Evolutionary conservation across 2,888 invertebrate species (phyloP).

Genomic region (Auanema sp.): DNA sequence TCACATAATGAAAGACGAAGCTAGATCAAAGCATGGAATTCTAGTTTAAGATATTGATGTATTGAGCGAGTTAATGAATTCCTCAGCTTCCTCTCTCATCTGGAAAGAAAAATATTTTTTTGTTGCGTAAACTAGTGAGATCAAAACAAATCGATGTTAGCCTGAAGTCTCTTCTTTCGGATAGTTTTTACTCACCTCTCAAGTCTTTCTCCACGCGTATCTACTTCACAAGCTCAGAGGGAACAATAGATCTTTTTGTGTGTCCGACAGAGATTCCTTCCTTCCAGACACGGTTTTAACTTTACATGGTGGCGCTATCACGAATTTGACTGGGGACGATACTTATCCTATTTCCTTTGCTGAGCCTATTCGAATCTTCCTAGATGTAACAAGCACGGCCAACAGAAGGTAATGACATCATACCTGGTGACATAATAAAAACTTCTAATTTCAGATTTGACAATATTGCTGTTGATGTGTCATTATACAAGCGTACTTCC

Average conservation of each 20-base stretch:
- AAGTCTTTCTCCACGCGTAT: no score
- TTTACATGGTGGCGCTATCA: conserved; percentile 56
- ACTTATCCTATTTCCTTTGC: conserved; percentile 51
- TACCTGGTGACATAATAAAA: not conserved
- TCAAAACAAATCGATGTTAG: no score
- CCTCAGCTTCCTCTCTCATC: not conserved
- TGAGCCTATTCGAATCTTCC: conserved; percentile 48
- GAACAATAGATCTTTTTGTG: no score
- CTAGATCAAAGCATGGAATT: no score
- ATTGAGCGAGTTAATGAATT: no score
- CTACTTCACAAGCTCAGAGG: no score
- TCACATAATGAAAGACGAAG: no score
- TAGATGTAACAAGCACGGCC: conserved; percentile 53
- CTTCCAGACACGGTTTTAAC: conserved; percentile 33
- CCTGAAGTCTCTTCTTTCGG: no score
- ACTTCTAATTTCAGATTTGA: conserved; percentile 41
- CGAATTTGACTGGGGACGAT: conserved; percentile 55
- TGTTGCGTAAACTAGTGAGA: no score
- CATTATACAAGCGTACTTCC: conserved; percentile 51
- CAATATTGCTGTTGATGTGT: conserved; percentile 54
- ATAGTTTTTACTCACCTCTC: no score
- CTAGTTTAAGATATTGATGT: no score
- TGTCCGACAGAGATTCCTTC: not conserved
- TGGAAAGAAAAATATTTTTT: not conserved
- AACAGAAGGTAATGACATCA: conserved; percentile 38